Evolutionary conservation across 2,113 vertebrate species (phyloP).

Genomic region (Zapus hudsonius): DNA sequence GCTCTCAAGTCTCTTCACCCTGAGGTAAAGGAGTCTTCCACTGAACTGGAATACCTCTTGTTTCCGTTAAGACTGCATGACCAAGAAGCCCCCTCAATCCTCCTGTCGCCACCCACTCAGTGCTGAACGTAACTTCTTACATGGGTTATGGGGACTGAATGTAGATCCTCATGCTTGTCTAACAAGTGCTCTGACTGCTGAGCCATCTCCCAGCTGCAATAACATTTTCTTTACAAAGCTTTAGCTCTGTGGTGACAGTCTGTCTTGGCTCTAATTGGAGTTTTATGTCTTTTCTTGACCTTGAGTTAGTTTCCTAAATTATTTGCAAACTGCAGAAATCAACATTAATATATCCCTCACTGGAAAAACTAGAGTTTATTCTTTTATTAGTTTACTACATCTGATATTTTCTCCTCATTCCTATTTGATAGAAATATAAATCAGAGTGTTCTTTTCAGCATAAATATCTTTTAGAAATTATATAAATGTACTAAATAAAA

Average conservation of each 20-base stretch:
- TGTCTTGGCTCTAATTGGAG: neutral
- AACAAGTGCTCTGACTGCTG: too few relatives aligned
- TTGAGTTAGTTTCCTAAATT: slow-evolving; percentile 27
- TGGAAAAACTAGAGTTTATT: slow-evolving; percentile 31
- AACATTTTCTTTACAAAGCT: neutral
- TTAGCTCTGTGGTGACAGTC: neutral
- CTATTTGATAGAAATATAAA: slow-evolving; percentile 43
- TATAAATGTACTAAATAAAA: slow-evolving; percentile 71
- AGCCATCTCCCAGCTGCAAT: too few relatives aligned
- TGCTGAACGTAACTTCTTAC: too few relatives aligned
- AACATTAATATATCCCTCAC: neutral
- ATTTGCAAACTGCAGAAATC: slow-evolving; percentile 40
- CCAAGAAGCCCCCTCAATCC: too few relatives aligned
- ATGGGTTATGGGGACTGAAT: too few relatives aligned
- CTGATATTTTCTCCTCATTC: slow-evolving; percentile 14
- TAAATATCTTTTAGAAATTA: slow-evolving; percentile 43
- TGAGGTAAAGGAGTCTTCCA: too few relatives aligned
- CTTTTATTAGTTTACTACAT: neutral
- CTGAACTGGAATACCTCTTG: too few relatives aligned
- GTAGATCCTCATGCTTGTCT: too few relatives aligned
- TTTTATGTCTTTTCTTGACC: slow-evolving; percentile 39
- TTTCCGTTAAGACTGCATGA: too few relatives aligned
- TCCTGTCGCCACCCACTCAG: too few relatives aligned
- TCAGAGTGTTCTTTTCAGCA: neutral
- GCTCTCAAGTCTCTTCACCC: too few relatives aligned